Evolutionary conservation across 1,140 invertebrate genomes (phyloP), one percentile per base, ranked within the genome.

Genomic region (Drosophila arawakana): DNA sequence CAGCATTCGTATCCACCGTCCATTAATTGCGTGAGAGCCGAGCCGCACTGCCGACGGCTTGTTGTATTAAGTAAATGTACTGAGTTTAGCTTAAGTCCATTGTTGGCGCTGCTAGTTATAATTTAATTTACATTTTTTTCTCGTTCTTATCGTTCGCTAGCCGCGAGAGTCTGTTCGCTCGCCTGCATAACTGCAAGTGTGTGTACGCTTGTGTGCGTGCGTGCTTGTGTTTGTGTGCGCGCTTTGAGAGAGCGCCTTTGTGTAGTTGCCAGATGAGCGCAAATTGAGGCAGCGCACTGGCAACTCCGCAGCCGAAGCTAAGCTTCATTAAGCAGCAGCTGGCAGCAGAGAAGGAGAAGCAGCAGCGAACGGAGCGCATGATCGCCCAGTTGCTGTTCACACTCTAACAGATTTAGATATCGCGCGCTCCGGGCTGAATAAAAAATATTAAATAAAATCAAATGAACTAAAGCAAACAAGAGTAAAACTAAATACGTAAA

Each of bases 41-140:
- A 30, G 69, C 49, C 15, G 43, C 13, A 30, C 35, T 5, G 52
- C 13, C 25, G 44, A 35, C 47, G n/a, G 21, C 11, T 2, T 52
- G 44, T 59, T 52, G 44, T 59, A 59, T 61, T 75, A 65, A 75
- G 84, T 43, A 63, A 58, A 39, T 15, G 54, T 54, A 13, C 73
- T 41, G 69, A 66, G 62, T 44, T 72, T 80, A 66, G 78, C 83
- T 80, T 83, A 77, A 72, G 73, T 68, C 76, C 49, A 78, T 86
- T 86, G 83, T 86, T 86, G 83, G 35, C 60, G 66, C 65, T 25
- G 49, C 83, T 83, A 89, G 83, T 89, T 83, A 83, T 88, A 89
- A 88, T 86, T 86, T 83, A 86, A 88, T 86, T 88, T 86, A 80
- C 73, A 86, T 82, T 78, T 86, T 73, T 85, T 73, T 85, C 77